phyloP scores from a whole-genome alignment of 2,113 vertebrate genomes.

The Mesocricetus auratus region DNA sequence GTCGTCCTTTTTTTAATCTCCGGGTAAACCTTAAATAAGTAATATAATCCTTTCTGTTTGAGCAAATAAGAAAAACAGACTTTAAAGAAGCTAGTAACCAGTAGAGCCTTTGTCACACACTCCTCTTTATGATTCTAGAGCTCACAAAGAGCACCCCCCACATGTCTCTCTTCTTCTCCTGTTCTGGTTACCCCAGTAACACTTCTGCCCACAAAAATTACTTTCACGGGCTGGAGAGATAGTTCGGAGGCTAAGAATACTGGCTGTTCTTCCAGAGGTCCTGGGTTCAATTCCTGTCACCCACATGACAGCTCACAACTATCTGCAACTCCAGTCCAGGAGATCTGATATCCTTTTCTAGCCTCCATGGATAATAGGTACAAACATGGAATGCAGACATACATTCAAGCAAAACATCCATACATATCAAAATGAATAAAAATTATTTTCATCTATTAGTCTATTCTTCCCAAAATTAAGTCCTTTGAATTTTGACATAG shows the following conservation, averaged over 20 bases:
- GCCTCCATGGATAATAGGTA: neutral
- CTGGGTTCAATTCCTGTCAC: neutral
- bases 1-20: conserved; percentile 21
- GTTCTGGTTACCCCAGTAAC: neutral
- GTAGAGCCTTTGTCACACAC: neutral
- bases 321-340: neutral
- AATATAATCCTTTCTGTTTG: conserved; percentile 1
- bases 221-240: neutral
- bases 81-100: conserved; percentile 23
- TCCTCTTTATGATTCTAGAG: neutral
- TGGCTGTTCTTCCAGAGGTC: neutral
- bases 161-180: neutral
- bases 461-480: neutral
- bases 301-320: neutral
- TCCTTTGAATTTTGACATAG: neutral
- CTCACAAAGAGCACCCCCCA: conserved; percentile 12
- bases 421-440: neutral
- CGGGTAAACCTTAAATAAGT: neutral
- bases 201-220: neutral
- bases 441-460: neutral
- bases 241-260: neutral
- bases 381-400: neutral
- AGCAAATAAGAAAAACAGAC: neutral
- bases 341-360: neutral
- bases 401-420: neutral